These are phyloP conservation scores for Parazoanthus darwini DNA, from an alignment of 92 coral and sea anemone genomes.

Conservation along the genomic window DNA sequence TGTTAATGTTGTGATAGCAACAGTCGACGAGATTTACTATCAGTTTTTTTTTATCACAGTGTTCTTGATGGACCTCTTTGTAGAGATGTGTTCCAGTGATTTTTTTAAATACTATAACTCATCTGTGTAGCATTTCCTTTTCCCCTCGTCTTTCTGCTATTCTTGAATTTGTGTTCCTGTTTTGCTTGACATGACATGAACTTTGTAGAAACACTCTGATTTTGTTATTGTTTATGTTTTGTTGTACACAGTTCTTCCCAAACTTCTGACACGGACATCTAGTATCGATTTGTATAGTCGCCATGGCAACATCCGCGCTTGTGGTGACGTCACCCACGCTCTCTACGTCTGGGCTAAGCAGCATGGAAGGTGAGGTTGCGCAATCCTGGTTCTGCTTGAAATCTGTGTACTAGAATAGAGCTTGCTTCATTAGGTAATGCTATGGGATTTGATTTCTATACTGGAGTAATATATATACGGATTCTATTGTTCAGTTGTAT, in stretches of 20 bases:
- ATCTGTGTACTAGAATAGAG: neutral
- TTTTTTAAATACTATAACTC: too few relatives aligned
- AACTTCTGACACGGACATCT: constrained; percentile 70
- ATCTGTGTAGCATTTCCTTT: neutral
- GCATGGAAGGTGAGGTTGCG: constrained; percentile 59
- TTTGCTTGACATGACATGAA: neutral
- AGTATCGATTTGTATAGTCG: constrained; percentile 84
- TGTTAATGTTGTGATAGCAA: neutral
- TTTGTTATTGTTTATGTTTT: neutral
- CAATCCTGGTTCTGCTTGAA: neutral
- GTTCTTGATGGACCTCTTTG: neutral
- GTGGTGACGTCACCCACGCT: constrained; percentile 86
- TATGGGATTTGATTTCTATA: neutral
- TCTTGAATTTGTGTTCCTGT: neutral
- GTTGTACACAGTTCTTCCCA: constrained; percentile 72
- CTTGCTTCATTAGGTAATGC: neutral
- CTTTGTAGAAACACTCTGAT: neutral
- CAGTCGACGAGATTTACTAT: neutral
- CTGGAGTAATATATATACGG: neutral
- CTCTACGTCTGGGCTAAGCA: constrained; percentile 59
- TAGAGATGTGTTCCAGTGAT: neutral
- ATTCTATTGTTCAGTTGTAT: neutral
- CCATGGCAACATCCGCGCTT: constrained; percentile 88
- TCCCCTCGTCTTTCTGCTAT: neutral
- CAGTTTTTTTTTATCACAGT: neutral